Conservation (phyloP, 2,113 vertebrate genomes). For the Tylochromis polylepis region DNA sequence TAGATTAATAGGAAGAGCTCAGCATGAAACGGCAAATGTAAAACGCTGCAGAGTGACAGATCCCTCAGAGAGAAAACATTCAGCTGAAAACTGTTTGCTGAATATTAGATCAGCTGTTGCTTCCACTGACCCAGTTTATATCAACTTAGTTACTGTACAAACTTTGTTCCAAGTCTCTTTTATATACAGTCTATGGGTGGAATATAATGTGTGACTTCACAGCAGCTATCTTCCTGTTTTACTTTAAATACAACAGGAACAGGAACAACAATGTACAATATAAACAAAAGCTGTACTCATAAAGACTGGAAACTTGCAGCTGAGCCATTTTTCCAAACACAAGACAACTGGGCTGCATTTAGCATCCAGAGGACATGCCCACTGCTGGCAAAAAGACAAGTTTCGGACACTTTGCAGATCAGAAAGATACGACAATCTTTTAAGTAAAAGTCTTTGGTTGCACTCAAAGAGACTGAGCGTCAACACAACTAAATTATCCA, state of each 20-base stretch:
- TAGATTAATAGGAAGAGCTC: neutral
- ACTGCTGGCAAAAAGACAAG: neutral
- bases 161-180: neutral
- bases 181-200: too few species aligned
- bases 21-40: neutral
- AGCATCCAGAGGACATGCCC: neutral
- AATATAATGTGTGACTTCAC: too few species aligned
- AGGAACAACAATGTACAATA: neutral
- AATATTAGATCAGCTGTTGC: neutral
- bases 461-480: neutral
- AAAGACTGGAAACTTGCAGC: rapidly evolving
- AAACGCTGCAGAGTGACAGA: neutral
- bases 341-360: neutral
- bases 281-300: neutral
- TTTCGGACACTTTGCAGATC: neutral
- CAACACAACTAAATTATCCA: neutral
- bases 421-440: neutral
- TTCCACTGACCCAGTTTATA: neutral
- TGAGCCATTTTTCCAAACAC: neutral
- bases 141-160: neutral
- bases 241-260: too few species aligned
- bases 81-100: neutral
- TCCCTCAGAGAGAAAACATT: neutral
- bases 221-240: neutral
- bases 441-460: neutral